A percentile compares a stretch with the other conserved stretches of the same genome.
phyloP scores from a whole-genome alignment of 2,888 invertebrate genomes.

The Heliothis peltigera region DNA sequence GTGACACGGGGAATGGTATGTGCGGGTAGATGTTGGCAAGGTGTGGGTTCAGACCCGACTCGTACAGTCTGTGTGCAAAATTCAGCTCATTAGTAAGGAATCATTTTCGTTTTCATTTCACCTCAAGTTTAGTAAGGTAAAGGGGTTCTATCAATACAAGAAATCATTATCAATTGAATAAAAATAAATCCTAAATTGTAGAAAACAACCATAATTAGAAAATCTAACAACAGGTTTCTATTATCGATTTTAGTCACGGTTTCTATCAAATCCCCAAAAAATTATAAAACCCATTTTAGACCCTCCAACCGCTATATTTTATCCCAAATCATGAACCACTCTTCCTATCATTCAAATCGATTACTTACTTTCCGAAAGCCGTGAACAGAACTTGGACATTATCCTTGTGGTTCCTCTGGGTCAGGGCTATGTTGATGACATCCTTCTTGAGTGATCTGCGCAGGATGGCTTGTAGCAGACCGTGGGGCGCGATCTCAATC shows the following conservation, averaged over 20 bases:
- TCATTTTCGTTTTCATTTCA: too few species aligned
- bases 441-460: conserved; percentile 93
- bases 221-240: background rate
- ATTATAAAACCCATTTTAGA: background rate
- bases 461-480: conserved; percentile 96
- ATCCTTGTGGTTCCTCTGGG: conserved; percentile 92
- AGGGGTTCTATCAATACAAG: background rate
- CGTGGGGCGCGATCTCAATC: conserved; percentile 97
- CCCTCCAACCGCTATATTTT: background rate
- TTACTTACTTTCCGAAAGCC: conserved; percentile 91
- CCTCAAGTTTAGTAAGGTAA: background rate
- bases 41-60: conserved; percentile 93
- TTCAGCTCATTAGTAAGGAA: background rate
- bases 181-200: too few species aligned
- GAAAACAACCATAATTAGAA: too few species aligned
- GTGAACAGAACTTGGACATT: conserved; percentile 90
- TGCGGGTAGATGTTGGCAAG: conserved; percentile 94
- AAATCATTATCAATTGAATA: too few species aligned
- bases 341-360: background rate
- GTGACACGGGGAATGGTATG: conserved; percentile 95
- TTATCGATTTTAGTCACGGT: background rate
- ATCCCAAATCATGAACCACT: background rate
- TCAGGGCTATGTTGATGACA: conserved; percentile 94
- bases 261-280: background rate
- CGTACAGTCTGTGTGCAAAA: conserved; percentile 91